A percentile compares a stretch with the other conserved stretches of the same genome.
phyloP scores from a whole-genome alignment of 2,797 vertebrate species.

The Muraenolepis orangiensis region DNA sequence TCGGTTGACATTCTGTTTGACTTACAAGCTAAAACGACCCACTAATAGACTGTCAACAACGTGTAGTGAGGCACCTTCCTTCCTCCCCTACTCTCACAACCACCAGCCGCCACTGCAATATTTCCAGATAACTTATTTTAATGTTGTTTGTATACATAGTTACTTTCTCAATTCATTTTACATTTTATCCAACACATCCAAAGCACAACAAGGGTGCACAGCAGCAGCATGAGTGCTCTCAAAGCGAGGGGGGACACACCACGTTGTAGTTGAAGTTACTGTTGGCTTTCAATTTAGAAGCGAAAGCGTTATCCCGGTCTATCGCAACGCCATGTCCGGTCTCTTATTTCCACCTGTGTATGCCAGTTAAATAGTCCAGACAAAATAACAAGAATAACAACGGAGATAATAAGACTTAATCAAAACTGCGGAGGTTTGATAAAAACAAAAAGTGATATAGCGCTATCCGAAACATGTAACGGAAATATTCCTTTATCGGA shows the following conservation, averaged over 20 bases:
- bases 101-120: no score
- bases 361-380: neutral
- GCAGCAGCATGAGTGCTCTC: neutral
- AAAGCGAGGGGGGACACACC: no score
- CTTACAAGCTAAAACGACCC: no score
- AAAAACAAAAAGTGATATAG: neutral
- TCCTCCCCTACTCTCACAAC: no score
- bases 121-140: neutral
- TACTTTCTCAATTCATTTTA: neutral
- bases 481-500: neutral
- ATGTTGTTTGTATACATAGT: neutral
- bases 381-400: neutral
- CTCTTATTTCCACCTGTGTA: neutral
- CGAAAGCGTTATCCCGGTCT: neutral
- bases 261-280: no score
- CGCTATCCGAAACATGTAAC: no score
- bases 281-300: neutral
- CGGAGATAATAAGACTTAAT: no score
- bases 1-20: no score
- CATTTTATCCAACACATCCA: neutral
- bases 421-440: no score
- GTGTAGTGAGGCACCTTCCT: no score
- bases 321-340: neutral
- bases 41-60: no score
- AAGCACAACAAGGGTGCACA: neutral